These are phyloP conservation scores for Stichodactyla helianthus DNA, from an alignment of 64 coral and sea anemone genomes.

Conservation along the genomic window DNA sequence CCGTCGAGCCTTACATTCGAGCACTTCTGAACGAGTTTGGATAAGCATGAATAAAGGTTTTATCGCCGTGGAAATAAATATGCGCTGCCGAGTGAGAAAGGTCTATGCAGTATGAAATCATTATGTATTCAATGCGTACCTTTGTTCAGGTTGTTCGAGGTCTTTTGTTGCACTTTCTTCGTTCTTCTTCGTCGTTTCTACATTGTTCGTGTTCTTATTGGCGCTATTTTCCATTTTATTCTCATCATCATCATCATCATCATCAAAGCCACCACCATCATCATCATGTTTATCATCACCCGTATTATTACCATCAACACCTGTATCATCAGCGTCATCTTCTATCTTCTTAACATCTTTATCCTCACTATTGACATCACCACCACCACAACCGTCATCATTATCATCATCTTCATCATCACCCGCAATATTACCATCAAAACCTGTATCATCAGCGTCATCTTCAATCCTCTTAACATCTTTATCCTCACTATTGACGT, in stretches of 20 bases:
- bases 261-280: conserved; percentile 13
- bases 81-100: too few species aligned
- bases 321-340: neutral
- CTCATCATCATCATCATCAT: neutral
- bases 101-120: too few species aligned
- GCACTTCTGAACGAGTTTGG: too few species aligned
- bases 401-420: neutral
- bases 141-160: neutral
- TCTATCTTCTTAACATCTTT: neutral
- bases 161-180: neutral
- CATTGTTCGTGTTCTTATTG: neutral
- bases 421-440: neutral
- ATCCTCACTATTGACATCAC: neutral
- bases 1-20: too few species aligned
- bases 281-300: neutral
- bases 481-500: neutral
- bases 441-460: neutral
- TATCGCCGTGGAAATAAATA: too few species aligned
- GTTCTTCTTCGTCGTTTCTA: neutral
- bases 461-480: neutral
- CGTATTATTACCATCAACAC: neutral
- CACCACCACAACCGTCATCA: neutral
- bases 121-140: neutral
- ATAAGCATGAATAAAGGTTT: too few species aligned
- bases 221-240: neutral